Evolutionary conservation across 2,888 invertebrate species (phyloP).

Genomic region (Emmelina monodactyla): DNA sequence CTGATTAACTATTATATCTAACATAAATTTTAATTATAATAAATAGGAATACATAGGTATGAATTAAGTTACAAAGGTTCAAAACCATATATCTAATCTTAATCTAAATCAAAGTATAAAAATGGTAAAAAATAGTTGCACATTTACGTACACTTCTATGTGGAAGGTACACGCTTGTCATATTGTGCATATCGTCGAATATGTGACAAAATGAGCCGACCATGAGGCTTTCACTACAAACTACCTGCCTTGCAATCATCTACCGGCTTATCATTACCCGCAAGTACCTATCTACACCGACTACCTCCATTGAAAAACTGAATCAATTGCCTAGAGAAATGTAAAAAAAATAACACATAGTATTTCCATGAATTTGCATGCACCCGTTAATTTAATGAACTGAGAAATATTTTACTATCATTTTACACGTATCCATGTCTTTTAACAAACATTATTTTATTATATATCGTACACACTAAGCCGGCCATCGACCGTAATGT

Average conservation of each 20-base stretch:
- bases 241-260: slow-evolving; percentile 26
- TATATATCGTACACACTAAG: slow-evolving; percentile 59
- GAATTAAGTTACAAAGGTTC: slow-evolving; percentile 9
- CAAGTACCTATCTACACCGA: slow-evolving; percentile 19
- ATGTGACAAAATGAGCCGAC: slow-evolving; percentile 4
- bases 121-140: slow-evolving; percentile 66
- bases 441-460: slow-evolving; percentile 49
- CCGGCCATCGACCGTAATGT: slow-evolving; percentile 49
- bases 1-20: slow-evolving; percentile 27
- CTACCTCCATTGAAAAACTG: slow-evolving; percentile 56
- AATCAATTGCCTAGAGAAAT: slow-evolving; percentile 54
- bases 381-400: slow-evolving; percentile 61
- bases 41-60: slow-evolving; percentile 45
- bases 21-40: slow-evolving; percentile 50
- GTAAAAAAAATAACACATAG: slow-evolving; percentile 65
- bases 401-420: slow-evolving; percentile 60
- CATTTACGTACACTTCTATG: slow-evolving; percentile 27
- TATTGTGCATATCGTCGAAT: neutral
- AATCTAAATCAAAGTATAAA: slow-evolving; percentile 66
- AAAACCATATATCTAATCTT: slow-evolving; percentile 63
- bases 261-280: slow-evolving; percentile 18
- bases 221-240: slow-evolving; percentile 26
- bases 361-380: slow-evolving; percentile 61
- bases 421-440: slow-evolving; percentile 59
- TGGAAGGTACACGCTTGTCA: neutral